A percentile compares a stretch with the other conserved stretches of the same genome.
phyloP scores from a whole-genome alignment of 2,888 invertebrate species.

The Lycaena phlaeas region DNA sequence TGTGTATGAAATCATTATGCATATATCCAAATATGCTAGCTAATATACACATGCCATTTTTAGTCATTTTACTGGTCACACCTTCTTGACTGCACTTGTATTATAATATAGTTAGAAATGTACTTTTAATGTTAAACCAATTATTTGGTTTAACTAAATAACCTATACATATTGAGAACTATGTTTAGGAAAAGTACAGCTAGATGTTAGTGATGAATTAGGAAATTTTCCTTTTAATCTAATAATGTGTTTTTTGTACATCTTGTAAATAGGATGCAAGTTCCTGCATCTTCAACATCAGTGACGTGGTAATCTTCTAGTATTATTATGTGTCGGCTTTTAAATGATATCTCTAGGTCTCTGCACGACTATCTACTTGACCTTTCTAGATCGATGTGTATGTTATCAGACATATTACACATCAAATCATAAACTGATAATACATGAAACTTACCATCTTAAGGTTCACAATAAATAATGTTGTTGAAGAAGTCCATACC shows the following conservation, averaged over 20 bases:
- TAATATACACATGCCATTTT: too few relatives aligned
- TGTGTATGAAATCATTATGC: too few relatives aligned
- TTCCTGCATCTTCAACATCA: constrained; percentile 1
- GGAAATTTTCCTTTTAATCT: neutral
- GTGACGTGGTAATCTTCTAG: constrained; percentile 4
- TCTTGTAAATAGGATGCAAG: constrained; percentile 2
- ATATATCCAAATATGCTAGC: too few relatives aligned
- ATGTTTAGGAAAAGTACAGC: neutral
- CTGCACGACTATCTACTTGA: constrained; percentile 6
- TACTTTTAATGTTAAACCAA: too few relatives aligned
- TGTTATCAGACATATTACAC: constrained; percentile 5
- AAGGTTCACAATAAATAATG: neutral
- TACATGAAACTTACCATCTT: neutral
- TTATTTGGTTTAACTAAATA: too few relatives aligned
- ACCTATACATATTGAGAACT: too few relatives aligned
- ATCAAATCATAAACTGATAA: neutral
- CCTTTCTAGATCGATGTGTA: constrained; percentile 5
- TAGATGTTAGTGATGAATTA: neutral
- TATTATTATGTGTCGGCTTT: constrained; percentile 6
- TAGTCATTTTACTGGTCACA: too few relatives aligned
- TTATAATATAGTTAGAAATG: too few relatives aligned
- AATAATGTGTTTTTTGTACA: constrained; percentile 3
- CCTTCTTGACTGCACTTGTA: too few relatives aligned
- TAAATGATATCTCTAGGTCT: constrained; percentile 1
- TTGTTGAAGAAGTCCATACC: too few relatives aligned